Conservation (phyloP, 2,888 invertebrate genomes). For the Entomobrya multifasciata region DNA sequence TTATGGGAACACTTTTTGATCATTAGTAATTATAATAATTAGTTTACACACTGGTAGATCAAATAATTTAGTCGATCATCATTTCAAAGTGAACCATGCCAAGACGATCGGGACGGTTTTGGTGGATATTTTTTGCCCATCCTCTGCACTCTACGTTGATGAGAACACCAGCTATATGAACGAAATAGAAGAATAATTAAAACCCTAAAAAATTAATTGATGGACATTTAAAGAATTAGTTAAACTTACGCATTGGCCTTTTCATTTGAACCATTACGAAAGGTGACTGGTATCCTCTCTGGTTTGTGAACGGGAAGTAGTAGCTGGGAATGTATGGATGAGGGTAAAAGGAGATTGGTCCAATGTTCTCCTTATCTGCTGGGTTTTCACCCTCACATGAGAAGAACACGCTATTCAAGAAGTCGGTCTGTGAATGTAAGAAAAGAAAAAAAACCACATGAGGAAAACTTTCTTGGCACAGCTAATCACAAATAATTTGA, state of each 20-base stretch:
- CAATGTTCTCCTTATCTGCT: constrained; percentile 91
- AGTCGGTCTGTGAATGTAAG: constrained; percentile 54
- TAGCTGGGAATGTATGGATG: constrained; percentile 92
- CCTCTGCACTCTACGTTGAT: constrained; percentile 97
- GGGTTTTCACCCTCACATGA: constrained; percentile 97
- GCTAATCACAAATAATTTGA: too few species aligned
- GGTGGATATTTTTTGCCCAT: constrained; percentile 93
- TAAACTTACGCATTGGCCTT: constrained; percentile 53
- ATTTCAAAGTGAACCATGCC: constrained; percentile 97
- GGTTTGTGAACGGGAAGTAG: constrained; percentile 93
- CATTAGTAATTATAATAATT: constrained; percentile 20
- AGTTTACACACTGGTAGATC: not conserved
- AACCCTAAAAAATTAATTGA: not conserved
- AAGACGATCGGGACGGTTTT: constrained; percentile 93
- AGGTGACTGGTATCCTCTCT: constrained; percentile 93
- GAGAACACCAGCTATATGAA: constrained; percentile 88
- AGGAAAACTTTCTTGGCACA: not conserved
- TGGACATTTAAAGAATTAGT: not conserved
- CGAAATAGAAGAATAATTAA: too few species aligned
- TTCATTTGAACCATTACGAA: constrained; percentile 92
- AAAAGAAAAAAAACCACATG: not conserved
- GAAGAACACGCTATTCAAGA: constrained; percentile 89
- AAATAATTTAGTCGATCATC: constrained; percentile 91
- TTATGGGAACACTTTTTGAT: constrained; percentile 66
- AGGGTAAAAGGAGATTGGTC: constrained; percentile 87